Base-by-base conservation (phyloP, 2,113 vertebrate genomes). In the Periophthalmus modestus region DNA sequence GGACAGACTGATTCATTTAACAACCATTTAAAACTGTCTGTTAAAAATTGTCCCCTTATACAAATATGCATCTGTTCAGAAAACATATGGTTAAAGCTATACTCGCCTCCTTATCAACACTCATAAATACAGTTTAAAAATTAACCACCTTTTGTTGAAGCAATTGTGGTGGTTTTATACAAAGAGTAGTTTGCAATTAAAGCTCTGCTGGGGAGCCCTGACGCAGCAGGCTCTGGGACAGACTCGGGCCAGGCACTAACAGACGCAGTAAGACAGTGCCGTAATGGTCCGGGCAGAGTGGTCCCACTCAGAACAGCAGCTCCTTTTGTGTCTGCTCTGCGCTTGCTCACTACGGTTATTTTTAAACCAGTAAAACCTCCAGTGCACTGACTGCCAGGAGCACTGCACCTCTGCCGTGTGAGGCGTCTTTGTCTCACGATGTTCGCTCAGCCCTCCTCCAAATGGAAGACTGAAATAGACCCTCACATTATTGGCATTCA, bases 301-400 rank as follows among this genome's bases (percentile, higher is more conserved):
- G 72, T 69, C 62, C 39, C 15, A 55, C 82, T 80, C 34, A 65
- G 82, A 90, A 92, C 89, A 91, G 88, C 89, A 74, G 85, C 13
- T 74, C 75, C 91, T 92, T 91, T 93, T 92, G 89, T 93, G 87
- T 92, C 87, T 91, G 82, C 69, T 75, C 57, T 23, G 10, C 28
- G 59, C 59, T 34, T 58, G 57, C 84, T 85, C 88, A 82, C 57
- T 82, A 68, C 67, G 62, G 90, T 92, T 91, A 92, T 94, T 92
- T 92, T 91, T 93, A 92, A 91, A 92, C 79, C 73, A 79, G 88
- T 83, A 86, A 89, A 90, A 33, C 81, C 85, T 86, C 71, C 81
- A 28, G 79, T 69, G 73, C 90, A 92, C 92, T 73, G 79, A 24
- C 82, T 57, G 74, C 85, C 83, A 71, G 59, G 65, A 77, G 81